Base-by-base conservation (phyloP, 2,888 invertebrate genomes). In the Spialia ferax region DNA sequence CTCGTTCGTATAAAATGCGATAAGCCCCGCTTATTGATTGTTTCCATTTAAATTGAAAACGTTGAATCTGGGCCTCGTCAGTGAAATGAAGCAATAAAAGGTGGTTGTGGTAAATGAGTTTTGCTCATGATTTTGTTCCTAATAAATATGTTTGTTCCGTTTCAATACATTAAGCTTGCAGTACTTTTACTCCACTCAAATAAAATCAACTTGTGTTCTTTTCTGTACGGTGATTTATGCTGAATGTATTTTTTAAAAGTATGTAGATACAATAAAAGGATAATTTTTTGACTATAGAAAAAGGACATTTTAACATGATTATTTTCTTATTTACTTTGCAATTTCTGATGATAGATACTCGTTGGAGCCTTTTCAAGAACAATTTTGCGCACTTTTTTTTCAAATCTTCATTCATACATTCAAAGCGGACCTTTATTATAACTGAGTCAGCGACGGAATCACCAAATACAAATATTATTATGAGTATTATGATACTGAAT, bases 11-110 rank as follows among this genome's bases (percentile, higher is more conserved):
- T 81, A 88, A 88, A 88, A 89, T 82, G 86, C 85, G 85, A 87
- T 87, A 89, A 88, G 84, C 87, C 80, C 73, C 77, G 82, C 80
- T 85, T 89, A 89, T 91, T 88, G 89, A 90, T 90, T 87, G 88
- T 87, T 75, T 75, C 86, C 82, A 85, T 89, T 90, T 86, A 86
- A 89, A 89, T 87, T 88, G 85, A 87, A 87, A 86, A 83, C 80
- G 83, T 75, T 78, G 78, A 80, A 85, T 86, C 85, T 82, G 86
- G 83, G 81, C 80, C 78, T 82, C 82, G 85, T 85, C 83, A 84
- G 77, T 78, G 80, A 82, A 88, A 86, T 85, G 84, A 84, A 81
- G 79, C 79, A 79, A 79, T 82, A 84, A 84, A 84, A 84, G 70
- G 72, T 74, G 74, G 72, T 73, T 50, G 67, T 55, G 26, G 60